Evolutionary conservation across 2,113 vertebrate genomes (phyloP).

Genomic region (Crotalus horridus): DNA sequence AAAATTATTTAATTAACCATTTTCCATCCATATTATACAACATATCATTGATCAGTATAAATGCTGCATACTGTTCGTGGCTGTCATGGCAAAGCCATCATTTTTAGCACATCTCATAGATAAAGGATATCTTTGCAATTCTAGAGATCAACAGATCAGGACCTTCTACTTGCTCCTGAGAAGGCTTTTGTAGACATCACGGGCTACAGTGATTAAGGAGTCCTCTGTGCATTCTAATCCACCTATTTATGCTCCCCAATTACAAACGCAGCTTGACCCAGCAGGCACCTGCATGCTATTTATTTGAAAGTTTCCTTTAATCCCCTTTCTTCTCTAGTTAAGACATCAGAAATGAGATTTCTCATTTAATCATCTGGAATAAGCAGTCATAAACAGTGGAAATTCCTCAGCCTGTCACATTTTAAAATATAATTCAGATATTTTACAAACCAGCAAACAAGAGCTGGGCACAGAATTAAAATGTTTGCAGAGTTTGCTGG

Average conservation of each 20-base stretch:
- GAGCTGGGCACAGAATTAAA: conserved; percentile 66
- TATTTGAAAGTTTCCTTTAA: neutral
- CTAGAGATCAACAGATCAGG: neutral
- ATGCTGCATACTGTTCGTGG: neutral
- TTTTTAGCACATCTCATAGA: conserved; percentile 24
- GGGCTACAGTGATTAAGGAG: conserved; percentile 14
- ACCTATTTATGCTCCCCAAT: neutral
- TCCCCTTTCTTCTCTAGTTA: conserved; percentile 47
- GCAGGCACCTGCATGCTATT: neutral
- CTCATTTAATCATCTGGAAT: conserved; percentile 66
- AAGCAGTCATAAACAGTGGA: conserved; percentile 48
- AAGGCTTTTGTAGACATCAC: neutral
- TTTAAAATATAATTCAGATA: conserved; percentile 66
- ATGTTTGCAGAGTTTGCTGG: conserved; percentile 49
- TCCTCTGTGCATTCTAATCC: conserved; percentile 28
- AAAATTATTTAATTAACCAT: neutral
- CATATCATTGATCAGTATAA: neutral
- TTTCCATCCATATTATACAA: neutral
- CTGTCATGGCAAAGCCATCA: neutral
- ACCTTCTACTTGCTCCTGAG: neutral
- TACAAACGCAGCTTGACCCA: conserved; percentile 3
- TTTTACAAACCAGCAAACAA: conserved; percentile 61
- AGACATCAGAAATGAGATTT: conserved; percentile 62
- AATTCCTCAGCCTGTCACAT: conserved; percentile 61
- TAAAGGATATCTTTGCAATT: neutral